Evolutionary conservation across 2,888 invertebrate genomes (phyloP), one percentile per base, ranked within the genome.

Genomic region (Callyntrura sp.): DNA sequence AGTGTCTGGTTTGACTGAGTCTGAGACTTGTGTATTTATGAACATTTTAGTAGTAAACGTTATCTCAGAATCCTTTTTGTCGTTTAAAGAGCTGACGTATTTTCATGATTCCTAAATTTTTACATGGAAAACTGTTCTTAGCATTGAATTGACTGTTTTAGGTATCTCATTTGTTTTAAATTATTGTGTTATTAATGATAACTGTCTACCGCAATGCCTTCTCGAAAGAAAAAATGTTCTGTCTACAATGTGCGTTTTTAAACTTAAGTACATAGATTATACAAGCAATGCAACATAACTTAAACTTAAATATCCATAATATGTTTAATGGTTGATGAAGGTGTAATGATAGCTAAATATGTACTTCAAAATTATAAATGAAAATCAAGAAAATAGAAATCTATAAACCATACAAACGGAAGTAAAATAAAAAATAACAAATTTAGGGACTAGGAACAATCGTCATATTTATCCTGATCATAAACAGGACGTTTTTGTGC

Each of bases 1-100:
- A 76, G 85, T 86, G 62, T 45, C 43, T 84, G 76, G 84, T 82
- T 65, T 78, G 84, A 88, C 88, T 88, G 88, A 88, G 88, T 88
- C 78, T 79, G 88, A 88, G 84, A 88, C 88, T 88, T 88, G 45
- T 70, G 60, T 70, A 85, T 84, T 84, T 73, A 73, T 85, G 57
- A 65, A 48, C 68, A 68, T 79, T 79, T 82, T 48, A 48, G 48
- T 65, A 25, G 35, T 62, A 62, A 84, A 17, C 51, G 68, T 84
- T 70, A 84, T 84, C 83, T 84, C 83, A 25, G 51, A 76, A 84
- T 43, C 35, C 35, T 82, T 45, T 76, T 45, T 48, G 48, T 73
- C 57, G 28, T 79, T 79, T 28, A 35, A 55, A 35, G 60, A 81
- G 57, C 81, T 81, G 60, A 35, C 57, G 20, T 81, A 81, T 81